A percentile compares a stretch with the other conserved stretches of the same genome.
phyloP scores from a whole-genome alignment of 1,140 invertebrate species.

The Drosophila orena region DNA sequence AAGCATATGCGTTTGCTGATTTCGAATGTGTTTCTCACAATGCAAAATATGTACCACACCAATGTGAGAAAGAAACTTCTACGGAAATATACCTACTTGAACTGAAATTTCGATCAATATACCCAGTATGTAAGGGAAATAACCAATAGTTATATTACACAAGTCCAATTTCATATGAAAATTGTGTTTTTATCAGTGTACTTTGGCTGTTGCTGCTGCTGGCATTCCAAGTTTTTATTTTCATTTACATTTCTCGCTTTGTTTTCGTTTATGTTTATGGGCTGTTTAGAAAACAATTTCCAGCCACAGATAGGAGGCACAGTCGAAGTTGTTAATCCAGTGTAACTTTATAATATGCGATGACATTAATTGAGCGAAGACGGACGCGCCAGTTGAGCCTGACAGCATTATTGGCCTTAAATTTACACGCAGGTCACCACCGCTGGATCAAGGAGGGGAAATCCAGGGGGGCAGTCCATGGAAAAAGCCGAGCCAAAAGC shows the following conservation, averaged over 20 bases:
- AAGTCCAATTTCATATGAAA: too few relatives aligned
- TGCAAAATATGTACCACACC: background rate
- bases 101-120: background rate
- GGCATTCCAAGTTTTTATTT: slow-evolving; percentile 73
- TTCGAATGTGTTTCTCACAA: background rate
- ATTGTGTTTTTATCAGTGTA: slow-evolving; percentile 1
- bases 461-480: background rate
- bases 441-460: background rate
- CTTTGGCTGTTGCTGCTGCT: slow-evolving; percentile 7
- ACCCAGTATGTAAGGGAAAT: background rate
- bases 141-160: too few relatives aligned
- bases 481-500: slow-evolving; percentile 13
- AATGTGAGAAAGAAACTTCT: too few relatives aligned
- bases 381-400: slow-evolving; percentile 72
- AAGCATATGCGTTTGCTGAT: too few relatives aligned
- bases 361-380: slow-evolving; percentile 76
- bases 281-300: slow-evolving; percentile 81
- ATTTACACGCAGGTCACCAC: slow-evolving; percentile 46
- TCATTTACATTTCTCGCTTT: slow-evolving; percentile 81
- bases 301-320: slow-evolving; percentile 33
- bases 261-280: slow-evolving; percentile 81
- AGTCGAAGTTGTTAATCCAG: slow-evolving; percentile 56
- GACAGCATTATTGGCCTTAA: slow-evolving; percentile 81
- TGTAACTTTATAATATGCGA: slow-evolving; percentile 77
- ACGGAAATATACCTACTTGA: too few relatives aligned